Percentiles rank a stretch among this genome's conserved stretches.
phyloP scores from a whole-genome alignment of 2,888 invertebrate species.

The Coelinius sp. region DNA sequence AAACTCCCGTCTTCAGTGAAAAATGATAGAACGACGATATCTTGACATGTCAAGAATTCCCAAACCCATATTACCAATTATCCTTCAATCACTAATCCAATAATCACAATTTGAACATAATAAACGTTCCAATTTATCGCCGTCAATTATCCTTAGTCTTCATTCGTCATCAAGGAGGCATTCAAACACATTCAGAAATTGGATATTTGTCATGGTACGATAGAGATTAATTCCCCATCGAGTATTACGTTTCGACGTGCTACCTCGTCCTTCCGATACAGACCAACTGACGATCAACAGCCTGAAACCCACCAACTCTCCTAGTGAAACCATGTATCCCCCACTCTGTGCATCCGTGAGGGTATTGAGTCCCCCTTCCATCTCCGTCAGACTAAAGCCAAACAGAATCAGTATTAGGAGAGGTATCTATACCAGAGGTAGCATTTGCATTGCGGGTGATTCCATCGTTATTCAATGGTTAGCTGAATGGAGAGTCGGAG shows the following conservation, averaged over 20 bases:
- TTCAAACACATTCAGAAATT: constrained; percentile 20
- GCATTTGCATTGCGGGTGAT: constrained; percentile 42
- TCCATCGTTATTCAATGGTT: constrained; percentile 35
- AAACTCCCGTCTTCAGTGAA: no score
- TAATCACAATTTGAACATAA: not conserved
- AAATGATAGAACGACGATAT: no score
- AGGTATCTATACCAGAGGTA: constrained; percentile 45
- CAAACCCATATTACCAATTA: no score
- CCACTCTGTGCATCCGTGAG: not conserved
- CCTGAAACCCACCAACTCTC: not conserved
- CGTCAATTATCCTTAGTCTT: constrained; percentile 7
- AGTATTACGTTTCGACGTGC: constrained; percentile 18
- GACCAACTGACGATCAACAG: constrained; percentile 26
- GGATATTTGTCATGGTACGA: constrained; percentile 17
- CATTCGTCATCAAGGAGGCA: constrained; percentile 8
- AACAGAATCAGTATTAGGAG: constrained; percentile 55
- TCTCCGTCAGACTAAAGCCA: constrained; percentile 40
- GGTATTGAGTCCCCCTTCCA: not conserved
- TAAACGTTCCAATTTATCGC: not conserved
- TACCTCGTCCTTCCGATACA: constrained; percentile 9
- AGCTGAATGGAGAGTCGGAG: constrained; percentile 14
- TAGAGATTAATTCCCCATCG: constrained; percentile 25
- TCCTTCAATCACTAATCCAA: not conserved
- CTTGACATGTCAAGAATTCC: no score
- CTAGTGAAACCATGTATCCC: no score